Evolutionary conservation across 1,140 invertebrate species (phyloP), one percentile per base, ranked within the genome.

Genomic region (Elymnias hypermnestra): DNA sequence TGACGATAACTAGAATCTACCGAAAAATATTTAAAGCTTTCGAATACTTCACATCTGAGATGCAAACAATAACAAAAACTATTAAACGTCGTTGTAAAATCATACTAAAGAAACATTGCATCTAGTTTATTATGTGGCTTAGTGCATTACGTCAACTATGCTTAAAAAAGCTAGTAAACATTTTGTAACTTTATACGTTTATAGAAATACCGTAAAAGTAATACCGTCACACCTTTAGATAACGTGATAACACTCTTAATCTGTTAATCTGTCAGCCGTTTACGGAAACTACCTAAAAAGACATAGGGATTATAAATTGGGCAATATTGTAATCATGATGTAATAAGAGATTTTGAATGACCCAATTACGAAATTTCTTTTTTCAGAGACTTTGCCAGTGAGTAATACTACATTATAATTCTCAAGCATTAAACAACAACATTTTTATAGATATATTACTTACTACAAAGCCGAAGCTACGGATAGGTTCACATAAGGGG

Each of bases 91-190:
- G 19, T 3, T 21, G 6, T 21, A 6, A 21, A 21, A 21, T 6
- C 19, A 21, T 3, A 4, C 3, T 4, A 21, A 21, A 6, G 6
- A 21, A 21, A 21, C 19, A 21, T 21, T 6, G 19, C 19, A 7
- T 36, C 12, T 21, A 36, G 8, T 36, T 36, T 36, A 21, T 36
- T n/a, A n/a, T n/a, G n/a, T n/a, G n/a, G 33, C 10, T 10, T 36
- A 12, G 19, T 19, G 6, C 18, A 15, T 29, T 13, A 8, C 15
- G 10, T 2, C 12, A 2, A 15, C 29, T 7, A 2, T 10, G 19
- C 1, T 36, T 19, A 2, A 19, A 10, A 36, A 21, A 36, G 33
- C 8, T 36, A 7, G 33, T 13, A 36, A 36, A 36, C 33, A 36
- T 36, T 36, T 36, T 36, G 18, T 19, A 36, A 36, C 18, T 36